phyloP scores from a whole-genome alignment of 2,888 invertebrate species.

The Ceriagrion tenellum region DNA sequence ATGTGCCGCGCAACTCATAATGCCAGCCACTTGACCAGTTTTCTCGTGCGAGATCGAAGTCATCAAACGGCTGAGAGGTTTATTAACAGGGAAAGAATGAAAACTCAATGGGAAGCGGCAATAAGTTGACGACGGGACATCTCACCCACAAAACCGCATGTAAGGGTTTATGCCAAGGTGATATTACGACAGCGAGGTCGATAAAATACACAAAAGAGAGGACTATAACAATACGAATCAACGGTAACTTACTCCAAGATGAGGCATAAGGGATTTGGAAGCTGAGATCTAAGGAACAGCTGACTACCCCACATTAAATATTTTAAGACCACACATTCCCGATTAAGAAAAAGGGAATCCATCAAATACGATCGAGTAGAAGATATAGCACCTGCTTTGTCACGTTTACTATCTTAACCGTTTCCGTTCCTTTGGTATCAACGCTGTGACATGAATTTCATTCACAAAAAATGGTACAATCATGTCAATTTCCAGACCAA shows the following conservation, averaged over 20 bases:
- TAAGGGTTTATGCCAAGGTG: background rate
- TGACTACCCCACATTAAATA: background rate
- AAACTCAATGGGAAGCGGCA: background rate
- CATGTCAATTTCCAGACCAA: too few species aligned
- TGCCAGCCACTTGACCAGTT: background rate
- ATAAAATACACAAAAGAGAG: background rate
- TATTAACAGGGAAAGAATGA: background rate
- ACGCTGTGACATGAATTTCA: too few species aligned
- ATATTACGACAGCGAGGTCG: background rate
- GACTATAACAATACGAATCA: background rate
- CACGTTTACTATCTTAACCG: too few species aligned
- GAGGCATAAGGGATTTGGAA: background rate
- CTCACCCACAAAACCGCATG: background rate
- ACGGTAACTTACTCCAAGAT: background rate
- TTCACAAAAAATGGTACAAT: too few species aligned
- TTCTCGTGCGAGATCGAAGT: background rate
- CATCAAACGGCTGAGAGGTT: background rate
- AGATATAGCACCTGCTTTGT: background rate
- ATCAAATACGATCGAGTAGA: background rate
- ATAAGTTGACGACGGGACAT: background rate
- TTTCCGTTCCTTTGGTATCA: too few species aligned
- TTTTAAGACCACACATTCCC: background rate
- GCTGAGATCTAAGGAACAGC: background rate
- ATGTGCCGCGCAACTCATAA: too few species aligned
- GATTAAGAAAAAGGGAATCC: background rate